These are phyloP conservation scores for Rhinoderma darwinii DNA, from an alignment of 2,113 vertebrate genomes.

Conservation along the genomic window DNA sequence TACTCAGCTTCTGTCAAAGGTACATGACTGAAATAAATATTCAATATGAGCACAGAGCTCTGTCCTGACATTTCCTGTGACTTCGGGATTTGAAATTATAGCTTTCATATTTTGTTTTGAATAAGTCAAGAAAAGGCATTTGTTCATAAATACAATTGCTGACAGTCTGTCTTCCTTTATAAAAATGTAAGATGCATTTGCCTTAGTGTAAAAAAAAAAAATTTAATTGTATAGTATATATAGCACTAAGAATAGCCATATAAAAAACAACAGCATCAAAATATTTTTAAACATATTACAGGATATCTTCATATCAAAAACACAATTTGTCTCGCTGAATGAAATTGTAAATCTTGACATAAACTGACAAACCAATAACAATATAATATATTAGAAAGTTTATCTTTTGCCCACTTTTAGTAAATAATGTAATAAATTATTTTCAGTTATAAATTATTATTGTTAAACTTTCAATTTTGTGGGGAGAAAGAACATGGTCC, in stretches of 20 bases:
- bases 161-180: not conserved
- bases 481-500: too few relatives aligned
- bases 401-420: too few relatives aligned
- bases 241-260: not conserved
- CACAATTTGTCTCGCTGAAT: not conserved
- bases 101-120: slow-evolving; percentile 33
- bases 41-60: slow-evolving; percentile 19
- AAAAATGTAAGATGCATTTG: not conserved
- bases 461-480: too few relatives aligned
- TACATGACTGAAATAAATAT: slow-evolving; percentile 55
- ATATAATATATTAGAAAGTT: too few relatives aligned
- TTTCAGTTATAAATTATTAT: too few relatives aligned
- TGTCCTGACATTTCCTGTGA: slow-evolving; percentile 17
- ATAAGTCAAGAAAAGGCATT: not conserved
- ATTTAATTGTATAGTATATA: not conserved
- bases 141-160: not conserved
- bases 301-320: not conserved
- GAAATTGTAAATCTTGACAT: not conserved
- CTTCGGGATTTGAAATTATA: slow-evolving; percentile 21
- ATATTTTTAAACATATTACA: not conserved
- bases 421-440: too few relatives aligned
- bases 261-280: not conserved
- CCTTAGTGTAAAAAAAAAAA: not conserved
- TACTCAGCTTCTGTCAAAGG: slow-evolving; percentile 46
- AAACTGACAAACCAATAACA: too few relatives aligned